These are phyloP conservation scores for Axinella damicornis DNA, from an alignment of 37 sponge, comb jelly and placozoan genomes.

Conservation along the genomic window DNA sequence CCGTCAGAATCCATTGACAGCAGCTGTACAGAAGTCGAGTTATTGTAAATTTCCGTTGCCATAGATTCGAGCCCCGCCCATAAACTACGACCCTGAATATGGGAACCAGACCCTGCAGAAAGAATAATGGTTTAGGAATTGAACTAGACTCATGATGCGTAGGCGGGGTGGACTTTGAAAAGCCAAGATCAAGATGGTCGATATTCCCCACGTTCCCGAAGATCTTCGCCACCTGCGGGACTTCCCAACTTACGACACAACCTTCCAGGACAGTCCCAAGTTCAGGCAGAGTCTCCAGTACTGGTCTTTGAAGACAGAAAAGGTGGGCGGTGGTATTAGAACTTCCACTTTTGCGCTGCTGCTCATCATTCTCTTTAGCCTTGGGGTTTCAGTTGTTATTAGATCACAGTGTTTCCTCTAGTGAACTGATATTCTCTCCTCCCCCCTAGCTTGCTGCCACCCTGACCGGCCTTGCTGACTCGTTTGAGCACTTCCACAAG, in stretches of 20 bases:
- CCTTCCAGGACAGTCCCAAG: slow-evolving; percentile 71
- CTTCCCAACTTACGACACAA: slow-evolving; percentile 70
- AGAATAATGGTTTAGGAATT: no score
- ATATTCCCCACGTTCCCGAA: slow-evolving; percentile 59
- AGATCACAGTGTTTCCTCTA: no score
- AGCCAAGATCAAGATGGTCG: slow-evolving; percentile 18
- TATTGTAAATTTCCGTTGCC: no score
- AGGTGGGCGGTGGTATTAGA: slow-evolving; percentile 40
- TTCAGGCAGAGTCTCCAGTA: slow-evolving; percentile 66
- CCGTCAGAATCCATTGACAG: slow-evolving; percentile 91
- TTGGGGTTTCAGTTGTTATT: no score
- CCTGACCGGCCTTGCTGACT: slow-evolving; percentile 45
- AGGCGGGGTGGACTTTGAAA: no score
- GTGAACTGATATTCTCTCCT: no score
- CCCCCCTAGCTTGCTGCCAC: slow-evolving; percentile 35
- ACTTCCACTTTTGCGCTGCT: no score
- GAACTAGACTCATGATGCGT: no score
- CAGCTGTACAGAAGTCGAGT: no score
- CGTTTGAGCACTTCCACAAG: slow-evolving; percentile 47
- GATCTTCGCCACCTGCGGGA: slow-evolving; percentile 55
- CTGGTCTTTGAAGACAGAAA: slow-evolving; percentile 73
- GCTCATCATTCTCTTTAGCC: no score
- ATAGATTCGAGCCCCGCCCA: slow-evolving; percentile 22
- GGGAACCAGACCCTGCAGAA: no score
- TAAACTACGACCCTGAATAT: no score